Conservation (phyloP, 2,113 vertebrate species). For the Urocolius indicus region DNA sequence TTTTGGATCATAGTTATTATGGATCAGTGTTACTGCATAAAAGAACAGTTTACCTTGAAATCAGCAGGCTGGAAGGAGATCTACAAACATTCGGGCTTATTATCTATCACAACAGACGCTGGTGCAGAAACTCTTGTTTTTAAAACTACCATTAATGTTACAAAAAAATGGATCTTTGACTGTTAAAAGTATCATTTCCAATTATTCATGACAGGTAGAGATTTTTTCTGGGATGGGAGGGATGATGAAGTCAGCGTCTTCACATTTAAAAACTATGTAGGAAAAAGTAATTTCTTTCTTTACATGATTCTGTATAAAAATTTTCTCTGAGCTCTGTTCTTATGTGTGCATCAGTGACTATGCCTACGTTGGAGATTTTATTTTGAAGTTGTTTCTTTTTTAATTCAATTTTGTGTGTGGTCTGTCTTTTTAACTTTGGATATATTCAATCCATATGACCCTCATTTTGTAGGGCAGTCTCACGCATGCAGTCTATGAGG, state of each 20-base stretch:
- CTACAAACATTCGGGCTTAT: background rate
- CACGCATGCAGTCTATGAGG: background rate
- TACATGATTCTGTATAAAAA: accelerated
- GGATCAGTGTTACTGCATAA: background rate
- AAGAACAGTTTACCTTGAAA: background rate
- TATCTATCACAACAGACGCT: background rate
- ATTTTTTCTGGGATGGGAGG: background rate
- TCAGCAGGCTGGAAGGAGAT: background rate
- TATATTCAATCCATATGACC: background rate
- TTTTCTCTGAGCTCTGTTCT: background rate
- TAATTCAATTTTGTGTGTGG: background rate
- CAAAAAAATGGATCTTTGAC: no score
- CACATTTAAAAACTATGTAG: background rate
- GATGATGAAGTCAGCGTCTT: background rate
- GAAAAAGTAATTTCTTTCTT: background rate
- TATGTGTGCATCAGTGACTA: background rate
- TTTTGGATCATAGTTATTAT: background rate
- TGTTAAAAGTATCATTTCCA: background rate
- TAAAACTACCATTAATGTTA: background rate
- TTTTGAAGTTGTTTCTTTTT: background rate
- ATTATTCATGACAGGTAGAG: background rate
- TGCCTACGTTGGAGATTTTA: accelerated
- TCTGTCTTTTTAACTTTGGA: background rate
- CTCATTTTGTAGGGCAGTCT: accelerated
- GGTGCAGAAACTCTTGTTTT: background rate